These are phyloP conservation scores for Urophycis tenuis DNA, from an alignment of 2,797 vertebrate genomes.

Conservation along the genomic window DNA sequence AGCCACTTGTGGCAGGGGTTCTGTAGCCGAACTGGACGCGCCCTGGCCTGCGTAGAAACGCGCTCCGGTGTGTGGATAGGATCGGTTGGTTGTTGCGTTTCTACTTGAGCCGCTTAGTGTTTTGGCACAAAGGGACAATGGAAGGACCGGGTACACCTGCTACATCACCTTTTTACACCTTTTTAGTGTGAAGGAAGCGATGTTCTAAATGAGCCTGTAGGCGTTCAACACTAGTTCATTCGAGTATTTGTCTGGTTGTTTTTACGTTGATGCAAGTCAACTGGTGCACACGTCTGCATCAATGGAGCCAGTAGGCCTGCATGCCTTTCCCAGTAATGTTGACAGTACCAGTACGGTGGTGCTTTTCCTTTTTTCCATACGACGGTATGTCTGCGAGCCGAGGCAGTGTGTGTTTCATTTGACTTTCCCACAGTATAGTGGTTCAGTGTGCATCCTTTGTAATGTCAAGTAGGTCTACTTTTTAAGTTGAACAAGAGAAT, in stretches of 20 bases:
- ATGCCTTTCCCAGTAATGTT: neutral
- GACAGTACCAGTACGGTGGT: neutral
- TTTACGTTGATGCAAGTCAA: neutral
- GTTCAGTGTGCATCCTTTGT: neutral
- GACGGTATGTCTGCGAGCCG: neutral
- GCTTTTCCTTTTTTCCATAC: neutral
- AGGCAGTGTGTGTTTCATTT: neutral
- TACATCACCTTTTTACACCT: neutral
- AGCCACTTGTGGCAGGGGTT: constrained; percentile 19
- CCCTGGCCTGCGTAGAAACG: neutral
- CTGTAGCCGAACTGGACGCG: neutral
- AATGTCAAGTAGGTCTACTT: constrained; percentile 6
- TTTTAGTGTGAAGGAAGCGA: neutral
- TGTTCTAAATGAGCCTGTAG: neutral
- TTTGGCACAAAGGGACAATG: constrained; percentile 29
- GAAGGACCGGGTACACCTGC: constrained; percentile 20
- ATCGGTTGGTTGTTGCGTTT: constrained; percentile 3
- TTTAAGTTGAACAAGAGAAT: constrained; percentile 1
- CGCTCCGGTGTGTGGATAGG: constrained; percentile 13
- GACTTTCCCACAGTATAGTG: constrained; percentile 6
- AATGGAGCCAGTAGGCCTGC: neutral
- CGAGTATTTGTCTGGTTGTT: neutral
- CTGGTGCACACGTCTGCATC: neutral
- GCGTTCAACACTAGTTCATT: neutral
- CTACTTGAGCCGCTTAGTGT: constrained; percentile 6